Percentiles rank a stretch among this genome's conserved stretches.
Conservation (phyloP, 1,140 invertebrate genomes). For the Melitaea cinxia region DNA sequence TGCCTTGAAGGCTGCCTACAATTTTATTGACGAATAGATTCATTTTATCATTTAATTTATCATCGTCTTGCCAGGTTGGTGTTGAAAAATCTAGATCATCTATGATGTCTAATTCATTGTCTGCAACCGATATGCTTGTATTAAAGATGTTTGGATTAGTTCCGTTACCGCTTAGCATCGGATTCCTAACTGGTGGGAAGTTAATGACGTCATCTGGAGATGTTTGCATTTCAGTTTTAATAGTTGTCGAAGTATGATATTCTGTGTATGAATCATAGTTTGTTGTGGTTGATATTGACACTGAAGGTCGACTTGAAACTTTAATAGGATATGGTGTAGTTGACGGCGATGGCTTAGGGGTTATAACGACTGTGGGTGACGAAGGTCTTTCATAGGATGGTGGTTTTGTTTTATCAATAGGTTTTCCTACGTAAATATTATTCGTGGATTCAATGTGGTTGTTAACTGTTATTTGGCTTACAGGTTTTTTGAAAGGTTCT, state of each 20-base stretch:
- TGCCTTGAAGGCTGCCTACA: constrained; percentile 89
- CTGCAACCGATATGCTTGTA: constrained; percentile 80
- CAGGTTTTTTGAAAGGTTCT: constrained; percentile 76
- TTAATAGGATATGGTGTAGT: constrained; percentile 69
- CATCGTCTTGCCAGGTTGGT: constrained; percentile 86
- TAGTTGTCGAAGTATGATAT: constrained; percentile 53
- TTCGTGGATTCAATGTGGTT: constrained; percentile 83
- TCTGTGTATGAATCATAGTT: constrained; percentile 58
- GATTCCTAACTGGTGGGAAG: constrained; percentile 92
- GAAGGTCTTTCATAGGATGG: constrained; percentile 61
- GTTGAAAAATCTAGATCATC: constrained; percentile 86
- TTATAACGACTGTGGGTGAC: constrained; percentile 51
- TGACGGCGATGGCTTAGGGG: constrained; percentile 81
- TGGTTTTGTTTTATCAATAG: constrained; percentile 62
- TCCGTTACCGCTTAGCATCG: constrained; percentile 87
- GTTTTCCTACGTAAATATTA: constrained; percentile 79
- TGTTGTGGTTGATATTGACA: constrained; percentile 37
- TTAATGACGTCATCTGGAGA: constrained; percentile 88
- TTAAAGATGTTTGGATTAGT: constrained; percentile 81
- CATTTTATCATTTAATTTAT: constrained; percentile 89
- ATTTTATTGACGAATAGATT: constrained; percentile 91
- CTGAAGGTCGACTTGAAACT: constrained; percentile 45
- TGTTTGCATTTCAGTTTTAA: constrained; percentile 81
- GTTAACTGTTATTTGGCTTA: constrained; percentile 82
- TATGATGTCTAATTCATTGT: constrained; percentile 68